Conservation (phyloP, 2,113 vertebrate species). For the Athene noctua region DNA sequence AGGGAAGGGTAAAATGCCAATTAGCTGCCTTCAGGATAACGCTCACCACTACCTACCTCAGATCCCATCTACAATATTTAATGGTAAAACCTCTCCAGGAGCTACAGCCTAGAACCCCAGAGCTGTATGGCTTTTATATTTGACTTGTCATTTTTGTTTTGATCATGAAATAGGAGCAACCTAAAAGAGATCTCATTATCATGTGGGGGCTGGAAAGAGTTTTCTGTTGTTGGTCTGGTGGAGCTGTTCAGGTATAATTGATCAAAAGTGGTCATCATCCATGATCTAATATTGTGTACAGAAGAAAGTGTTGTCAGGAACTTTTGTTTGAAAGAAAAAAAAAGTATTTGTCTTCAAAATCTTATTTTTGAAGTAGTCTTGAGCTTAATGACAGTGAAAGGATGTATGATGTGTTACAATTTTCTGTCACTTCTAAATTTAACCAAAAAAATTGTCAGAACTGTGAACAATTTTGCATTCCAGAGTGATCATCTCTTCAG, state of each 20-base stretch:
- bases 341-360: constrained; percentile 2
- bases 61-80: not conserved
- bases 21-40: not conserved
- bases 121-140: not conserved
- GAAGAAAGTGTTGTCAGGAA: not conserved
- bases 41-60: not conserved
- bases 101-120: not conserved
- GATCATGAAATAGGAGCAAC: not conserved
- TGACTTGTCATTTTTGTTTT: not conserved
- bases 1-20: not conserved
- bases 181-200: not conserved
- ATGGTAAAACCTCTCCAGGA: not conserved
- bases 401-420: constrained; percentile 28
- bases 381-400: constrained; percentile 14
- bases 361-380: not conserved
- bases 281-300: not conserved
- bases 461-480: constrained; percentile 26
- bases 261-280: not conserved
- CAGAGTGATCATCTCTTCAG: not conserved
- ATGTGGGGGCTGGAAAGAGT: not conserved
- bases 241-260: not conserved
- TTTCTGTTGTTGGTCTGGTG: not conserved
- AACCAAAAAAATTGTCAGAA: not conserved
- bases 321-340: not conserved
- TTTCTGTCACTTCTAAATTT: constrained; percentile 43